These are phyloP conservation scores for Melospiza georgiana DNA, from an alignment of 2,113 vertebrate species.

Conservation along the genomic window DNA sequence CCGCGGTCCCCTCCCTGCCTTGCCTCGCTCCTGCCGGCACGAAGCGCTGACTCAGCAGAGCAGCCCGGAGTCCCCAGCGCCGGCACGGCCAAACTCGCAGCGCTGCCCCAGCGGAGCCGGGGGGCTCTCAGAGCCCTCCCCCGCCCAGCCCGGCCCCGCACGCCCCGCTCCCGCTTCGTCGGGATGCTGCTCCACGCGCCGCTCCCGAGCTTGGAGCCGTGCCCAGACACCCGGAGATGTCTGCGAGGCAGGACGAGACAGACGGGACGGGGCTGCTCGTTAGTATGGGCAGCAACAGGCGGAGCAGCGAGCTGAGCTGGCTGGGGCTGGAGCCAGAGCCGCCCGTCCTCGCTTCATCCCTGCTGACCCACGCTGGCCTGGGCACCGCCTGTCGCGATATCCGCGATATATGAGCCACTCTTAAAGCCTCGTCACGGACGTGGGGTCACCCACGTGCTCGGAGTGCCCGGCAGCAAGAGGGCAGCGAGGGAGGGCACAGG, in stretches of 20 bases:
- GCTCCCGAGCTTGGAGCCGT: slow-evolving; percentile 5
- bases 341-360: not conserved
- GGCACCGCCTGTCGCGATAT: not conserved
- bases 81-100: not conserved
- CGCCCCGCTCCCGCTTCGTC: not conserved
- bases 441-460: not conserved
- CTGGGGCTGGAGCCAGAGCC: not conserved
- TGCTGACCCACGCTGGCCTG: not conserved
- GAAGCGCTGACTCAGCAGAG: slow-evolving; percentile 16
- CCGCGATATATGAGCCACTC: not conserved
- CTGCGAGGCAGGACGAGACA: not conserved
- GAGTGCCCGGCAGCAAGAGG: not conserved
- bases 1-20: rapidly evolving
- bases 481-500: not conserved
- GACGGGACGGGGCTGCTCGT: slow-evolving; percentile 2
- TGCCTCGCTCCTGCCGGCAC: not conserved
- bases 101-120: not conserved
- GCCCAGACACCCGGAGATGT: slow-evolving; percentile 32
- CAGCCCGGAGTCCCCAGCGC: not conserved
- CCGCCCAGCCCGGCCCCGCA: not conserved
- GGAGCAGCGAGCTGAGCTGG: not conserved
- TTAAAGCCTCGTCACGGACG: not conserved
- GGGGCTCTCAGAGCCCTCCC: not conserved
- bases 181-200: slow-evolving; percentile 25
- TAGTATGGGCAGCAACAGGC: slow-evolving; percentile 47